These are phyloP conservation scores for Dendrocopos noguchii DNA, from an alignment of 2,113 vertebrate genomes.

Conservation along the genomic window DNA sequence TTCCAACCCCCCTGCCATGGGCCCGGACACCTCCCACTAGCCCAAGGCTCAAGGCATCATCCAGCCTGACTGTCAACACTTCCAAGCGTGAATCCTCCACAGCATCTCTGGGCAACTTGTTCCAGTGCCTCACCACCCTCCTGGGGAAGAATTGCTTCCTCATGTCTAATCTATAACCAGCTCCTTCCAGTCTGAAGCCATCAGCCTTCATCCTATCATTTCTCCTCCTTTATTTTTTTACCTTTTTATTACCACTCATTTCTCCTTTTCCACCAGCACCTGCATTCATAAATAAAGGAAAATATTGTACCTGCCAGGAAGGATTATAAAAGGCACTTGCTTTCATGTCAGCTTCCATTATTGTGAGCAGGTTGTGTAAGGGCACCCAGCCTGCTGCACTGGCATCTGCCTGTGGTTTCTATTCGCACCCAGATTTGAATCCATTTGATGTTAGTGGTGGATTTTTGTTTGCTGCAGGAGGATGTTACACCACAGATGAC, in stretches of 20 bases:
- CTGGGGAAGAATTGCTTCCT: too few species aligned
- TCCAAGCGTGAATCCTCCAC: too few species aligned
- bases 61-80: too few species aligned
- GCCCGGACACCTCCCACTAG: too few species aligned
- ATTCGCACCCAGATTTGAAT: conserved; percentile 36
- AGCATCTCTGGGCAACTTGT: too few species aligned
- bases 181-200: too few species aligned
- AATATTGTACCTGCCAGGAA: conserved; percentile 59
- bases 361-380: conserved; percentile 51
- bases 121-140: too few species aligned
- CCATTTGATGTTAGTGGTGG: neutral
- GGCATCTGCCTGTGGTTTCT: neutral
- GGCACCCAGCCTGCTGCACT: conserved; percentile 26
- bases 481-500: conserved; percentile 14
- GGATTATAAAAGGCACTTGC: conserved; percentile 54
- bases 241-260: neutral
- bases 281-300: conserved; percentile 54
- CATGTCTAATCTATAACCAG: too few species aligned
- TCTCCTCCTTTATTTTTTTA: neutral
- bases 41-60: too few species aligned
- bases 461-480: conserved; percentile 48
- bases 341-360: conserved; percentile 67
- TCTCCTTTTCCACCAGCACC: neutral
- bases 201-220: neutral
- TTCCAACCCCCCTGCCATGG: too few species aligned